Conservation (phyloP, 2,113 vertebrate species). For the Puma concolor region DNA sequence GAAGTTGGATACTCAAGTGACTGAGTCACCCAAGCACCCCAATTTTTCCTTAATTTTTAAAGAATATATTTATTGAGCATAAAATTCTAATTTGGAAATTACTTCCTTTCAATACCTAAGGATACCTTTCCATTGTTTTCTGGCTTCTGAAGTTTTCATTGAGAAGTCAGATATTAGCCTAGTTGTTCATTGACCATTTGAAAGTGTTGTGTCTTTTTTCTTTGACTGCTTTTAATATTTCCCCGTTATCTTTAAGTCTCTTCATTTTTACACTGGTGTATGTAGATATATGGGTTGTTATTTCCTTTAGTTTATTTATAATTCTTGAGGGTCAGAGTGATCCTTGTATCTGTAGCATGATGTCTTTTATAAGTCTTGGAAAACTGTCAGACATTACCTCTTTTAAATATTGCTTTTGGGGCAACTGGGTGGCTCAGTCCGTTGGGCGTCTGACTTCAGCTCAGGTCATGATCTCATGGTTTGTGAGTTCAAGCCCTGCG, state of each 20-base stretch:
- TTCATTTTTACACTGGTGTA: background rate
- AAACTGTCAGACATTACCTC: background rate
- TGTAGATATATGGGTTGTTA: background rate
- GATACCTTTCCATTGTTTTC: background rate
- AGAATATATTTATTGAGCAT: background rate
- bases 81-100: background rate
- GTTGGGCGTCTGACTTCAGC: too few species aligned
- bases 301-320: background rate
- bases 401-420: background rate
- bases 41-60: background rate
- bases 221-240: background rate
- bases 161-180: background rate
- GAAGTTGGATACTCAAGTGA: too few species aligned
- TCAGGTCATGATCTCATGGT: too few species aligned
- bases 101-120: background rate
- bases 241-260: background rate
- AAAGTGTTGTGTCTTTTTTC: background rate
- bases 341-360: background rate
- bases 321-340: background rate
- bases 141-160: background rate
- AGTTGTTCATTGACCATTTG: background rate
- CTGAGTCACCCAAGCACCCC: too few species aligned
- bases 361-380: background rate
- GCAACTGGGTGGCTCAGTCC: too few species aligned
- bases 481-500: too few species aligned